Base-by-base conservation (phyloP, 2,888 invertebrate species). In the Lacanobia oleracea region DNA sequence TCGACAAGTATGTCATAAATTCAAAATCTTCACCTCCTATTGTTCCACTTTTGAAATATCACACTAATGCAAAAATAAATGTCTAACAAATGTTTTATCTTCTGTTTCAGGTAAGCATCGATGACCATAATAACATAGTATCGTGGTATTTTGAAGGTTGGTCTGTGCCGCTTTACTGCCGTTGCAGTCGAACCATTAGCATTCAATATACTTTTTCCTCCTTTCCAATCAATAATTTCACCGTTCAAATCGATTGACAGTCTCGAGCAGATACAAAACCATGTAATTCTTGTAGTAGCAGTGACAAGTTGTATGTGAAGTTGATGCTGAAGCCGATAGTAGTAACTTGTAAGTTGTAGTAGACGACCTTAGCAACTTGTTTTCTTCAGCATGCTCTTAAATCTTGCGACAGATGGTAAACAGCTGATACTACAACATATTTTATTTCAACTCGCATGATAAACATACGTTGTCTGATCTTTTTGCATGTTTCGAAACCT, bases 401-500 rank as follows among this genome's bases (percentile, higher is more conserved):
- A 80, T 80, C 81, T 80, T 80, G 69, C 81, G 67, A 80, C 79
- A 80, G 73, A 77, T 80, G 79, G 68, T 69, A 67, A 80, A 73
- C 79, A 73, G 77, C 79, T 80, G 79, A 81, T 81, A 69, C 73
- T 50, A 73, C 81, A 64, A 33, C 23, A 53, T 81, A 64, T 68
- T 77, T 79, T 77, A 66, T 69, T 69, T 54, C 66, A 50, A 51
- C 53, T 66, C 61, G 45, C 16, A 12, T 67, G 50, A 37, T 61
- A 51, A 69, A 75, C 33, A n/a, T 48, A 0, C 12, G 2, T 43
- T 54, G n/a, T 56, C 33, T 18, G 16, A 16, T 14, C 21, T 45
- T 16, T 40, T 40, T 21, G 16, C 12, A 7, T 69, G 18, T 37
- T 12, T 48, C n/a, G 21, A n/a, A 45, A 62, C 50, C 18, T 45